Percentiles rank a stretch among this genome's conserved stretches.
Evolutionary conservation across 2,797 vertebrate genomes (phyloP).

Genomic region (Brachymystax lenok): DNA sequence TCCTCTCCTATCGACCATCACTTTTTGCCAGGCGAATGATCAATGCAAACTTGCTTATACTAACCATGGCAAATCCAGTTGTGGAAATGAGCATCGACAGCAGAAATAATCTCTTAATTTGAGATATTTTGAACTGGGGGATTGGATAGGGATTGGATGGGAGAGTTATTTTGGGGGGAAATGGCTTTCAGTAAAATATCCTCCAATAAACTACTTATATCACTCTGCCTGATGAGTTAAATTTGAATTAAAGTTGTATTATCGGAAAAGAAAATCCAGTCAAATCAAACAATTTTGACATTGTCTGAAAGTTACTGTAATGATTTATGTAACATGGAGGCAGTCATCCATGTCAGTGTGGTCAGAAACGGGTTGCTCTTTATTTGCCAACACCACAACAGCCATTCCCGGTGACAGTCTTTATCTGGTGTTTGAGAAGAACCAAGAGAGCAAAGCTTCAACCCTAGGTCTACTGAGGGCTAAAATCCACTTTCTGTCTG

Average conservation of each 20-base stretch:
- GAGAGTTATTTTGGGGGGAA: slow-evolving; percentile 27
- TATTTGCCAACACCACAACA: background rate
- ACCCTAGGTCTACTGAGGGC: background rate
- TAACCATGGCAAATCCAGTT: slow-evolving; percentile 85
- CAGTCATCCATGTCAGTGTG: background rate
- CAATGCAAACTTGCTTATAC: slow-evolving; percentile 89
- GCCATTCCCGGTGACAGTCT: slow-evolving; percentile 12
- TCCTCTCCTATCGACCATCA: slow-evolving; percentile 82
- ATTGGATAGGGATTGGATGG: slow-evolving; percentile 31
- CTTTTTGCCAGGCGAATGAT: slow-evolving; percentile 71
- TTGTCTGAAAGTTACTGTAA: background rate
- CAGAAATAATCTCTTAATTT: slow-evolving; percentile 75
- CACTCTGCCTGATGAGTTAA: background rate
- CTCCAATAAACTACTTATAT: slow-evolving; percentile 12
- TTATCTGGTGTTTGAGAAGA: slow-evolving; percentile 32
- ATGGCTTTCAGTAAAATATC: slow-evolving; percentile 47
- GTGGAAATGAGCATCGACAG: slow-evolving; percentile 76
- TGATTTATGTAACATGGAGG: background rate
- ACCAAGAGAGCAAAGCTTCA: slow-evolving; percentile 29
- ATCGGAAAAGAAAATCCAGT: background rate
- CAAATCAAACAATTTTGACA: background rate
- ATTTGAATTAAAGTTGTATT: background rate
- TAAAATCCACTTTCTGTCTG: slow-evolving; percentile 44
- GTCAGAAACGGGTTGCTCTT: background rate
- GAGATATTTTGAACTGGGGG: slow-evolving; percentile 52